Percentiles rank a stretch among this genome's conserved stretches.
These are phyloP conservation scores for Lordiphosa stackelbergi DNA, from an alignment of 1,140 invertebrate genomes.

Conservation along the genomic window DNA sequence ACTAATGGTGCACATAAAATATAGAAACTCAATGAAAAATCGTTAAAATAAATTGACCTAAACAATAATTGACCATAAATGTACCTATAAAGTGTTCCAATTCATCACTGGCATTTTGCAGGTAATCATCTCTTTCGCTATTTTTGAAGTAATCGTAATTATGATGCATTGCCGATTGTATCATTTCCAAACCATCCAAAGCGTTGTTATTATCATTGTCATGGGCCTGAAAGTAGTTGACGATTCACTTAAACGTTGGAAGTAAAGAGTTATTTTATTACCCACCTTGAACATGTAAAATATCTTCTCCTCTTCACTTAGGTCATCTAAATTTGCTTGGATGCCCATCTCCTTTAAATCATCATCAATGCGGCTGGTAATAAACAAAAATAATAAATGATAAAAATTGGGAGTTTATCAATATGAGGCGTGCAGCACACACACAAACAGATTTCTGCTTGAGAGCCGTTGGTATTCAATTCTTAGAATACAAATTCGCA, in stretches of 20 bases:
- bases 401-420: no score
- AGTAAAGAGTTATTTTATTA: no score
- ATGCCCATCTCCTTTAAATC: slow-evolving; percentile 62
- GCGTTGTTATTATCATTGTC: slow-evolving; percentile 84
- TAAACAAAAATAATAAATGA: background rate
- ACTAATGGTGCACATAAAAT: no score
- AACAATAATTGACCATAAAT: background rate
- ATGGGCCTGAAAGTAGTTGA: slow-evolving; percentile 77
- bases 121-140: slow-evolving; percentile 51
- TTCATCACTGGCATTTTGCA: slow-evolving; percentile 67
- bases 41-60: no score
- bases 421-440: no score
- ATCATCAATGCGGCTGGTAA: slow-evolving; percentile 66
- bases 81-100: slow-evolving; percentile 72
- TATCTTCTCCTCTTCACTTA: slow-evolving; percentile 85
- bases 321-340: slow-evolving; percentile 77
- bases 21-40: no score
- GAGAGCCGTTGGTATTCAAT: no score
- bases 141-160: slow-evolving; percentile 70
- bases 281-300: slow-evolving; percentile 80
- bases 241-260: background rate
- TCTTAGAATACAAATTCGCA: no score
- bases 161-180: slow-evolving; percentile 81
- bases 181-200: slow-evolving; percentile 87
- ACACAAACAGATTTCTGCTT: no score